Percentiles rank a stretch among this genome's conserved stretches.
phyloP scores from a whole-genome alignment of 2,888 invertebrate species.

The Chaetogeoica ovagalla region DNA sequence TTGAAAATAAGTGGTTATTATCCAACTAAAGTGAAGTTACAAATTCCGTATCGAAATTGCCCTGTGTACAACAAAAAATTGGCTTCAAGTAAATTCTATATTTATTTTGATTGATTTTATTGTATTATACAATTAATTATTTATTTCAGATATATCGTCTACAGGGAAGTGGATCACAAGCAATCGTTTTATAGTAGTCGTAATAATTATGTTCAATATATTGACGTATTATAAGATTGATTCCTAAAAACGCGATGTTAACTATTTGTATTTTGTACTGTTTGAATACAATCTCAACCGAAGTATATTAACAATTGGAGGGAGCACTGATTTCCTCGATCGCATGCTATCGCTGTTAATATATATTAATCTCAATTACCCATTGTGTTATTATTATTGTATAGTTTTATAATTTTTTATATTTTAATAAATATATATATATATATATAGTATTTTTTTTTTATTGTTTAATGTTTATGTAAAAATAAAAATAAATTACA shows the following conservation, averaged over 20 bases:
- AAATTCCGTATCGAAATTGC: conserved; percentile 77
- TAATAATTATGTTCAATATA: neutral
- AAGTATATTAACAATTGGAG: no score
- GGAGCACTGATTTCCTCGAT: no score
- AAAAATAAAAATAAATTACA: no score
- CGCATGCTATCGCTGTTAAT: no score
- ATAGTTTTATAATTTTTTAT: no score
- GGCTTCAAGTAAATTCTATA: conserved; percentile 30
- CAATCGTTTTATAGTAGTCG: neutral
- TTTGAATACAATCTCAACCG: neutral
- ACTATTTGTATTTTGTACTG: conserved; percentile 16
- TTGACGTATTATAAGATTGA: neutral
- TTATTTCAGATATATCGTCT: conserved; percentile 37
- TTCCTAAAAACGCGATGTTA: conserved; percentile 15
- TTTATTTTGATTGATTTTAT: neutral
- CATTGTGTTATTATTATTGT: no score
- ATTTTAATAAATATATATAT: no score
- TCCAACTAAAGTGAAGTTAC: conserved; percentile 64
- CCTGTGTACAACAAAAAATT: conserved; percentile 60
- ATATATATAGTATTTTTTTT: no score
- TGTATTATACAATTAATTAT: neutral
- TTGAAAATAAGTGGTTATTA: conserved; percentile 77
- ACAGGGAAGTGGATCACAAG: neutral
- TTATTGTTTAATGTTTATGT: no score
- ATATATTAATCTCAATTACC: no score